Evolutionary conservation across 2,888 invertebrate genomes (phyloP).

Genomic region (Helicoverpa assulta): DNA sequence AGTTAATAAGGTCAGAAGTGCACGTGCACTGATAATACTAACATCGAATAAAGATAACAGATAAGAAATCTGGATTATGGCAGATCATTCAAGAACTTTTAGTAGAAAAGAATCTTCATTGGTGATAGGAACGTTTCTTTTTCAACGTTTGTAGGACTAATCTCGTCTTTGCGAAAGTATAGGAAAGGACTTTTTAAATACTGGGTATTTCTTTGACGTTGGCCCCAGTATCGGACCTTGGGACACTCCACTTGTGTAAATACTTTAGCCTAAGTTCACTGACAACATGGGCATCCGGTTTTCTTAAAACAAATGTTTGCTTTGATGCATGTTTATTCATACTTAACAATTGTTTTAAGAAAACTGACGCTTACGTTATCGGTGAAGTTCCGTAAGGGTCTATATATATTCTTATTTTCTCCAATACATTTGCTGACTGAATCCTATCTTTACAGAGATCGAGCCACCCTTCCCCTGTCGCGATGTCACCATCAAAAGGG

Average conservation of each 20-base stretch:
- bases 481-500: constrained; percentile 95
- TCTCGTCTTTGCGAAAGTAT: too few species aligned
- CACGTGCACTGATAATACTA: constrained; percentile 16
- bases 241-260: not conserved
- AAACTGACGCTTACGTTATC: too few species aligned
- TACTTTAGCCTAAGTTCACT: not conserved
- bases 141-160: too few species aligned
- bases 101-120: not conserved
- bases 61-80: constrained; percentile 13
- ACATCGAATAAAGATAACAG: constrained; percentile 11
- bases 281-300: too few species aligned
- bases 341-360: too few species aligned
- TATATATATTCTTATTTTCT: too few species aligned
- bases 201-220: not conserved
- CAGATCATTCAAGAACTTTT: not conserved
- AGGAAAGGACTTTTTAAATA: too few species aligned
- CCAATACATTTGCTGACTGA: not conserved
- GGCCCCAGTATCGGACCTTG: not conserved
- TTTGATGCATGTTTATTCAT: too few species aligned
- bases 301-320: not conserved
- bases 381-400: too few species aligned
- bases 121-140: not conserved
- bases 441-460: constrained; percentile 92
- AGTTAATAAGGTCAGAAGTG: constrained; percentile 25
- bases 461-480: constrained; percentile 97